Evolutionary conservation across 2,113 vertebrate genomes (phyloP).

Genomic region (Charadrius vociferus): DNA sequence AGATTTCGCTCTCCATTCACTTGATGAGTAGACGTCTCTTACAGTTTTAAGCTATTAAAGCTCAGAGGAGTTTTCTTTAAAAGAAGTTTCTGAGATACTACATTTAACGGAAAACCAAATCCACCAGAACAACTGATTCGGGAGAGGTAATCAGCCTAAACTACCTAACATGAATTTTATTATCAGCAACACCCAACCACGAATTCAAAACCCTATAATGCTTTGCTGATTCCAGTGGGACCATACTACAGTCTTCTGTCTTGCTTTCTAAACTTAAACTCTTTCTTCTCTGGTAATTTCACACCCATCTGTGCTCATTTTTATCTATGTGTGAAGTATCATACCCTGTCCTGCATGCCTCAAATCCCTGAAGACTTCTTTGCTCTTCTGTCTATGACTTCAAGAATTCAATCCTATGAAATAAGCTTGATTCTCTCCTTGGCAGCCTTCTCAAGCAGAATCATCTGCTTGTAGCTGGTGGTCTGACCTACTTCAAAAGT

Average conservation of each 20-base stretch:
- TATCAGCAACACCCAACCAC: slow-evolving; percentile 1
- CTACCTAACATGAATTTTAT: slow-evolving; percentile 1
- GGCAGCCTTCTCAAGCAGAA: neutral
- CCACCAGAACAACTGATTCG: neutral
- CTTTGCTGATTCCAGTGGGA: neutral
- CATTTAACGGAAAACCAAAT: slow-evolving; percentile 33
- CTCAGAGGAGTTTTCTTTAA: slow-evolving; percentile 7
- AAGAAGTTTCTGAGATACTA: neutral
- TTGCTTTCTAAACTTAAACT: neutral
- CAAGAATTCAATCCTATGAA: neutral
- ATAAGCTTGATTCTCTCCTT: neutral
- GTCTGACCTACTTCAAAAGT: neutral
- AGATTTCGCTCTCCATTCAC: neutral
- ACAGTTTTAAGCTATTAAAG: slow-evolving; percentile 47
- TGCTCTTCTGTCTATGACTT: neutral
- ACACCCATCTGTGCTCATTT: neutral
- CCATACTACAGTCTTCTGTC: neutral
- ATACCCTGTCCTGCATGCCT: neutral
- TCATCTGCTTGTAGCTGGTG: neutral
- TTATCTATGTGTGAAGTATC: neutral
- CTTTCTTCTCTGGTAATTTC: neutral
- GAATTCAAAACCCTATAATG: neutral
- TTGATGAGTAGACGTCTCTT: neutral
- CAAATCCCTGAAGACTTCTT: neutral
- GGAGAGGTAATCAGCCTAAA: slow-evolving; percentile 10